phyloP scores from a whole-genome alignment of 2,797 vertebrate genomes.

The Tokudaia muenninki region DNA sequence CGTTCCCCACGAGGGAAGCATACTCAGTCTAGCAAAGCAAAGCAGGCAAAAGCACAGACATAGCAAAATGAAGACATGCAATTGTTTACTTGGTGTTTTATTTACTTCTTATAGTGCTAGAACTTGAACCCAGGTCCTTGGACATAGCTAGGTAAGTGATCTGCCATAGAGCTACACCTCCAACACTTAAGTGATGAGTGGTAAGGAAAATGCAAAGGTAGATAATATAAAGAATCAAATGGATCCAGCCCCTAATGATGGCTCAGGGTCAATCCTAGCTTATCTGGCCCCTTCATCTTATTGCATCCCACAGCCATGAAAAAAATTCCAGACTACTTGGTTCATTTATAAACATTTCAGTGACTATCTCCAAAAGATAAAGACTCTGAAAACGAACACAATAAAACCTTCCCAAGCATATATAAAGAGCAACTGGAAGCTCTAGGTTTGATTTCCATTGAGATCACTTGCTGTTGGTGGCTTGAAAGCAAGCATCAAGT shows the following conservation, averaged over 20 bases:
- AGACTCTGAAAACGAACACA: not conserved
- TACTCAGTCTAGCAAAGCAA: not conserved
- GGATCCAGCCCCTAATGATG: not conserved
- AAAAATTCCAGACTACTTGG: conserved; percentile 2
- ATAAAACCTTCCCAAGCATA: conserved; percentile 26
- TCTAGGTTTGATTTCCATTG: not conserved
- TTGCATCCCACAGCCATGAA: not conserved
- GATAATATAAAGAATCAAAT: not conserved
- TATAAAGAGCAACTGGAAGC: not conserved
- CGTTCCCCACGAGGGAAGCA: not conserved
- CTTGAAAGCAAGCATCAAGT: not conserved
- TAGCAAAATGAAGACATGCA: not conserved
- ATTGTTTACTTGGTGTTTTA: not conserved
- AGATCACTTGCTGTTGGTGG: not conserved
- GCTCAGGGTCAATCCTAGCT: not conserved
- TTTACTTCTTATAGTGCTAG: not conserved
- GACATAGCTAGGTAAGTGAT: not conserved
- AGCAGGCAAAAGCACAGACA: not conserved
- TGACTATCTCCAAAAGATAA: conserved; percentile 32
- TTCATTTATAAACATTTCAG: conserved; percentile 59
- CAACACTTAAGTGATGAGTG: not conserved
- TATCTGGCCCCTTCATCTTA: not conserved
- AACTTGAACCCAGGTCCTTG: not conserved
- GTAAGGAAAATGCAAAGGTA: not conserved
- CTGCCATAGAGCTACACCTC: not conserved